Conservation (phyloP, 2,797 vertebrate species). For the Acipenser ruthenus region DNA sequence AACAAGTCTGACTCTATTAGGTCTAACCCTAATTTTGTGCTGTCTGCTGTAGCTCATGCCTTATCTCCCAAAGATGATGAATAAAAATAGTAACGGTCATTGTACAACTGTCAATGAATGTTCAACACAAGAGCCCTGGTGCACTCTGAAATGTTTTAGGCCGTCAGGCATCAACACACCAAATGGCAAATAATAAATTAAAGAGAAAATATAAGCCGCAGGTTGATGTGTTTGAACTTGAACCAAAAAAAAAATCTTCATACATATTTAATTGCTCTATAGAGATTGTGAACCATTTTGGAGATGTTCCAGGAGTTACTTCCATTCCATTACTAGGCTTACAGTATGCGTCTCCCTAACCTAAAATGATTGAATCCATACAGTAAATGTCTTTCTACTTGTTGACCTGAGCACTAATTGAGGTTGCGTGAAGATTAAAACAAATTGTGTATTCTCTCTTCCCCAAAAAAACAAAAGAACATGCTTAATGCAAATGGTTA, state of each 20-base stretch:
- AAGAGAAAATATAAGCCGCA: constrained; percentile 46
- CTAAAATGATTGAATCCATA: constrained; percentile 60
- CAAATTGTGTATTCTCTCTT: constrained; percentile 25
- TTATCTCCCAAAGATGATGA: constrained; percentile 29
- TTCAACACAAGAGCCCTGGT: neutral
- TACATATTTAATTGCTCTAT: constrained; percentile 62
- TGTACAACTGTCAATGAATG: constrained; percentile 28
- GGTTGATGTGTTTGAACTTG: constrained; percentile 56
- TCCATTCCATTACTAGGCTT: constrained; percentile 59
- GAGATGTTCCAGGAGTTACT: constrained; percentile 57
- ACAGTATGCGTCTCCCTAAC: constrained; percentile 47
- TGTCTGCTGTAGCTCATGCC: constrained; percentile 16
- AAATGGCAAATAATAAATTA: constrained; percentile 56
- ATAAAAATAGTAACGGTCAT: constrained; percentile 43
- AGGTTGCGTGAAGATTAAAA: constrained; percentile 53
- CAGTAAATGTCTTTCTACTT: constrained; percentile 47
- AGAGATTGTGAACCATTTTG: constrained; percentile 49
- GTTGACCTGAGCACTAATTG: constrained; percentile 56
- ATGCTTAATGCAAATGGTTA: too few species aligned
- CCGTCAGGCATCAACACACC: constrained; percentile 33
- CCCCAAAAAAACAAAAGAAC: neutral
- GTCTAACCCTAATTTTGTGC: constrained; percentile 21
- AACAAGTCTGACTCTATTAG: constrained; percentile 28
- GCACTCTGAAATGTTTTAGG: constrained; percentile 29
- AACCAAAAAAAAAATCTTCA: constrained; percentile 51